phyloP scores from a whole-genome alignment of 2,113 vertebrate genomes.

The Phalacrocorax aristotelis region DNA sequence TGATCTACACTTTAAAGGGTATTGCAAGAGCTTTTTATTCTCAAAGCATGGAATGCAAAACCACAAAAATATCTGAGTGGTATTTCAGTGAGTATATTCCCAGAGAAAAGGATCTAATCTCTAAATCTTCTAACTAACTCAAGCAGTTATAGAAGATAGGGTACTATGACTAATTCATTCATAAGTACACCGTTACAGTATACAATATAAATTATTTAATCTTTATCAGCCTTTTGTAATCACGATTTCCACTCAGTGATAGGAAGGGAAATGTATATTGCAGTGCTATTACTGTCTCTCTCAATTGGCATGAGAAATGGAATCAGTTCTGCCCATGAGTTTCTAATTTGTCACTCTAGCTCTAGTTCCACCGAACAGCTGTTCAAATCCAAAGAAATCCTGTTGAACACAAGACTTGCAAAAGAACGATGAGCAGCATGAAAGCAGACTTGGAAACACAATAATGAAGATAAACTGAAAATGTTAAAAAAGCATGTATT shows the following conservation, averaged over 20 bases:
- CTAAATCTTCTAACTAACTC: background rate
- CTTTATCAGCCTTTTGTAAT: background rate
- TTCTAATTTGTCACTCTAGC: slow-evolving; percentile 40
- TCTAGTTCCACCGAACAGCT: slow-evolving; percentile 31
- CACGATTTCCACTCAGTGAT: background rate
- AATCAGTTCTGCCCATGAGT: slow-evolving; percentile 21
- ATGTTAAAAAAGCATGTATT: background rate
- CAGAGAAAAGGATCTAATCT: background rate
- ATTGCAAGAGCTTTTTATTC: background rate
- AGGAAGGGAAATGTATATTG: background rate
- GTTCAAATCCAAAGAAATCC: slow-evolving; percentile 1
- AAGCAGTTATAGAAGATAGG: background rate
- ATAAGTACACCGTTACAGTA: background rate
- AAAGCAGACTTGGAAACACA: background rate
- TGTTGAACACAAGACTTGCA: background rate
- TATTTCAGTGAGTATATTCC: background rate
- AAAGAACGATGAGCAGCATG: background rate
- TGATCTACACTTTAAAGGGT: background rate
- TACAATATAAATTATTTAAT: background rate
- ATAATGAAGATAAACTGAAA: background rate
- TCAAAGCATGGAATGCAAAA: background rate
- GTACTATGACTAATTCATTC: background rate
- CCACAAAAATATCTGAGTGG: background rate
- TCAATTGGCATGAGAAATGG: slow-evolving; percentile 11
- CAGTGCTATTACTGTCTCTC: background rate